Evolutionary conservation across 2,797 vertebrate species (phyloP), one percentile per base, ranked within the genome.

Genomic region (Sebastes hopkinsi): DNA sequence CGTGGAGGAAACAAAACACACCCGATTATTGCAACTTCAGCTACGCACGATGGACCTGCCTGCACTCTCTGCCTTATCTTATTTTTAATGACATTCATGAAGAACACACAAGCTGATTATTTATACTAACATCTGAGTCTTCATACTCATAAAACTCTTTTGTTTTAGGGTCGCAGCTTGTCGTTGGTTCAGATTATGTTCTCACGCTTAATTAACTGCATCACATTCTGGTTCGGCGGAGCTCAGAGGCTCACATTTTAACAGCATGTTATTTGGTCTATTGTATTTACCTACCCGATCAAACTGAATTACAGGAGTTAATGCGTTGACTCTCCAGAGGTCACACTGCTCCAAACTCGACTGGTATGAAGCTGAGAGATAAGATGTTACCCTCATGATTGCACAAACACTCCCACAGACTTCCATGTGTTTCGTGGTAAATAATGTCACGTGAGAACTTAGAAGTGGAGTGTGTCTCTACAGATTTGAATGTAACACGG

Each of bases 341-440:
- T 80, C 82, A 80, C 70, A 30, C 27, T 9, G 67, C 61, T 74
- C 16, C 67, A 54, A 60, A 87, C 72, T 67, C 50, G 16, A 66
- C 58, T 61, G 59, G 36, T 32, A 65, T 83, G 70, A 81, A 77
- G 32, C 56, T 70, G 30, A 59, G 61, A 76, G 83, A 88, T 70
- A 78, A 77, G 22, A 79, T 3, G 7, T 67, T n/a, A 69, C 22
- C 36, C 34, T 60, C 34, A 5, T 25, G 16, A 32, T 55, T 27
- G 3, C 56, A n/a, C 8, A 7, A 18, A 16, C 61, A 29, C 62
- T 27, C 30, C 67, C 6, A 59, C 34, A 58, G 22, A 50, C 67
- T n/a, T 56, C 30, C 5, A 6, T 68, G 67, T 71, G 38, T 81
- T 86, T 64, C 56, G 67, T 74, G 55, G 72, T 58, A 69, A 76